Percentiles rank a stretch among this genome's conserved stretches.
Evolutionary conservation across 2,888 invertebrate genomes (phyloP).

Genomic region (Exephanes ischioxanthus): DNA sequence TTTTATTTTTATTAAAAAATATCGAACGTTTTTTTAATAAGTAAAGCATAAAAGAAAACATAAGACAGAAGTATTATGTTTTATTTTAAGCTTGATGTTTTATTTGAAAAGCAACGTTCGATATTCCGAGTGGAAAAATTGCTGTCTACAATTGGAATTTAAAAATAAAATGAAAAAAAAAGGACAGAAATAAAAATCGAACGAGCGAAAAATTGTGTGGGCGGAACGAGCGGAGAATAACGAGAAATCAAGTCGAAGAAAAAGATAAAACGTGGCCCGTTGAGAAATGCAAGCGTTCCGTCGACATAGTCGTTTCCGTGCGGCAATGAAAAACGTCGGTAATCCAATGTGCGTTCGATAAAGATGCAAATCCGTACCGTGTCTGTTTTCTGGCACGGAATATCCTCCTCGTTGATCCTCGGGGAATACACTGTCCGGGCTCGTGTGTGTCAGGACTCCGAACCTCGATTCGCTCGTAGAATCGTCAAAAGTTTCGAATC

Average conservation of each 20-base stretch:
- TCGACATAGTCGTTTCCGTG: constrained; percentile 1
- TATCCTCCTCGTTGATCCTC: constrained; percentile 11
- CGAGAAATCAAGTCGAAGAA: neutral
- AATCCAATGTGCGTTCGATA: constrained; percentile 72
- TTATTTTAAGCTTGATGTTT: too few species aligned
- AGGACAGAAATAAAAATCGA: neutral
- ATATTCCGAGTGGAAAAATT: neutral
- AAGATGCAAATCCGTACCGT: constrained; percentile 73
- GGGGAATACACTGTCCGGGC: neutral
- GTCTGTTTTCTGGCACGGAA: constrained; percentile 29
- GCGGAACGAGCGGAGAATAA: neutral
- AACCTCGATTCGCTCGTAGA: neutral
- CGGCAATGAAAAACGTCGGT: constrained; percentile 63
- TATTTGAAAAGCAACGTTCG: too few species aligned
- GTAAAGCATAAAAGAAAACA: too few species aligned
- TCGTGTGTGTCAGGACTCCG: neutral
- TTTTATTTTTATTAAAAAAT: too few species aligned
- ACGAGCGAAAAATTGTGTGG: neutral
- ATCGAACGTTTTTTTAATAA: too few species aligned
- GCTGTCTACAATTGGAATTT: neutral
- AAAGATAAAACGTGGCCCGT: too few species aligned
- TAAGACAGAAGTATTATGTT: too few species aligned
- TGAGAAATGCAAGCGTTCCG: constrained; percentile 8
- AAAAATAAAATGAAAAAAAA: neutral
- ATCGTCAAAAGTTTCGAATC: constrained; percentile 2